phyloP scores from a whole-genome alignment of 2,888 invertebrate genomes.

The Dione juno region DNA sequence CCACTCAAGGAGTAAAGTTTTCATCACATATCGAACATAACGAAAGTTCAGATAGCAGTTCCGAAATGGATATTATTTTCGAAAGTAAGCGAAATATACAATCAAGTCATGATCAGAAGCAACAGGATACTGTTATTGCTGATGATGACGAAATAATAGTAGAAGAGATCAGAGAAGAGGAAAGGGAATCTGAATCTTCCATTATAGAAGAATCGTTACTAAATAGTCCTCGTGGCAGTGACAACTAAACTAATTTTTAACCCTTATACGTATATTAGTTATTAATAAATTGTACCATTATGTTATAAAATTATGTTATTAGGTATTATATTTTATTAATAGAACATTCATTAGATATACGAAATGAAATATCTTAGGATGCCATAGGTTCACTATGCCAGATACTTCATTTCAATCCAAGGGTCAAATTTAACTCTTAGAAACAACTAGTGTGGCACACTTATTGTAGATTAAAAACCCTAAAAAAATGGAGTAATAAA shows the following conservation, averaged over 20 bases:
- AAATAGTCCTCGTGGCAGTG: neutral
- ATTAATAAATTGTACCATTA: neutral
- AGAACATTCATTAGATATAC: neutral
- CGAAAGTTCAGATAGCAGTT: neutral
- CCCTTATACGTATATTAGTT: neutral
- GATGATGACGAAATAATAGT: neutral
- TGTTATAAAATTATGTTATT: neutral
- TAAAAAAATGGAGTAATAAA: neutral
- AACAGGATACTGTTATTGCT: neutral
- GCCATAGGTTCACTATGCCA: neutral
- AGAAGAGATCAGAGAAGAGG: neutral
- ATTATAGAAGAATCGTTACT: slow-evolving; percentile 4
- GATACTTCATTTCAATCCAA: no score
- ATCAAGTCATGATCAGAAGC: neutral
- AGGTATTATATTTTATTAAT: neutral
- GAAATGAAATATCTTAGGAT: neutral
- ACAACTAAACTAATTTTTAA: neutral
- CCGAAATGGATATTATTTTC: neutral
- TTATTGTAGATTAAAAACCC: no score
- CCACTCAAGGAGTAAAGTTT: neutral
- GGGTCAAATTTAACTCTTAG: no score
- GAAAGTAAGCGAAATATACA: neutral
- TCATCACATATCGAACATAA: neutral
- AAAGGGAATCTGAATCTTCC: neutral
- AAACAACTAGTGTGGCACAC: neutral